These are phyloP conservation scores for Nanorana parkeri DNA, from an alignment of 2,113 vertebrate species.

Conservation along the genomic window DNA sequence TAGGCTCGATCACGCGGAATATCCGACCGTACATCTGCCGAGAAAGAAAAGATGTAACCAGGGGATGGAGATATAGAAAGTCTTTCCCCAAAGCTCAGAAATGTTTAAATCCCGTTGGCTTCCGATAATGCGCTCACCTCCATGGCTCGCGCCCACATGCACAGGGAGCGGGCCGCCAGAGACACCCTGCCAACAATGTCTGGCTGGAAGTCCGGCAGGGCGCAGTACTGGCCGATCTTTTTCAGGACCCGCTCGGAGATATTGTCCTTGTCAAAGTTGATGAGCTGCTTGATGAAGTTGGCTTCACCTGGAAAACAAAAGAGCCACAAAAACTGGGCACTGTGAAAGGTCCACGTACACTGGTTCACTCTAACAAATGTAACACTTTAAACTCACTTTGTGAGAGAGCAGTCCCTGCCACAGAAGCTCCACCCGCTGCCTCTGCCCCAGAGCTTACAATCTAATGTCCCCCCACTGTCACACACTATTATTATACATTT, in stretches of 20 bases:
- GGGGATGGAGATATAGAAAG: neutral
- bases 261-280: conserved; percentile 89
- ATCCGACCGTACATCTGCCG: conserved; percentile 80
- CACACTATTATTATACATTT: too few species aligned
- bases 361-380: neutral
- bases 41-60: neutral
- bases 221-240: conserved; percentile 83
- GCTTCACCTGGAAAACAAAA: conserved; percentile 74
- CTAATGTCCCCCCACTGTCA: too few species aligned
- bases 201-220: conserved; percentile 82
- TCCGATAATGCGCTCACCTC: conserved; percentile 72
- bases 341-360: neutral
- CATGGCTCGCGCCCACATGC: conserved; percentile 94
- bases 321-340: neutral
- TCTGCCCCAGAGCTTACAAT: too few species aligned
- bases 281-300: conserved; percentile 88
- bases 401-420: too few species aligned
- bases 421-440: too few species aligned
- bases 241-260: conserved; percentile 86
- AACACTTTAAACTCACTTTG: too few species aligned
- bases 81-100: neutral
- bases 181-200: conserved; percentile 87
- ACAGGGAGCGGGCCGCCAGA: conserved; percentile 86
- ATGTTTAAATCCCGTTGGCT: too few species aligned
- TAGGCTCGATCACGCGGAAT: conserved; percentile 85